Percentiles rank a stretch among this genome's conserved stretches.
These are phyloP conservation scores for Netelia inedita DNA, from an alignment of 2,888 invertebrate genomes.

Conservation along the genomic window DNA sequence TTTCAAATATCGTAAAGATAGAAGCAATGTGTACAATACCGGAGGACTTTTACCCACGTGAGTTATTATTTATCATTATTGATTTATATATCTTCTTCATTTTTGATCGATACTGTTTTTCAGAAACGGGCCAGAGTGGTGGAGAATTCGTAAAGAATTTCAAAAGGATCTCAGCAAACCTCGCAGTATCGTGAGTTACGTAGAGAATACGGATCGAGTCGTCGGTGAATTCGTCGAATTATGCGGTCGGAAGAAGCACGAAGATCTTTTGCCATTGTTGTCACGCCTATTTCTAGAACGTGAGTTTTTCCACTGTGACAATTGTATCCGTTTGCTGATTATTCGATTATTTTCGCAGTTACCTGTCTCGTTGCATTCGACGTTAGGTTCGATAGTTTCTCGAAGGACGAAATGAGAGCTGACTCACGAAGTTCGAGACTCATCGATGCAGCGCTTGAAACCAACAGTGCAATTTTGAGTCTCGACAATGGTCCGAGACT, in stretches of 20 bases:
- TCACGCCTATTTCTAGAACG: conserved; percentile 92
- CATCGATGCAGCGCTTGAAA: conserved; percentile 90
- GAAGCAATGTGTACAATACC: conserved; percentile 91
- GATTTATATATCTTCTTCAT: neutral
- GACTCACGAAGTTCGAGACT: conserved; percentile 89
- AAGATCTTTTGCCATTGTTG: conserved; percentile 90
- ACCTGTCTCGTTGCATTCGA: conserved; percentile 91
- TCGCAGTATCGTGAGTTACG: conserved; percentile 89
- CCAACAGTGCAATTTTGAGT: conserved; percentile 90
- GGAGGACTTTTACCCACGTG: conserved; percentile 95
- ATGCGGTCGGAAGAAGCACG: conserved; percentile 81
- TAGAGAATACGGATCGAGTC: conserved; percentile 88
- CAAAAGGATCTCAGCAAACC: conserved; percentile 93
- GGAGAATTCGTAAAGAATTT: conserved; percentile 91
- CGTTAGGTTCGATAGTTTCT: conserved; percentile 89
- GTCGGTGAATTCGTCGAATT: conserved; percentile 89
- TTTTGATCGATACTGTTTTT: conserved; percentile 72
- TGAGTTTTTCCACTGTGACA: conserved; percentile 83
- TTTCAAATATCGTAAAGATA: conserved; percentile 90
- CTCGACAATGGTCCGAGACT: conserved; percentile 90
- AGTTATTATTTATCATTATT: conserved; percentile 70
- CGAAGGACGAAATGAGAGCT: conserved; percentile 86
- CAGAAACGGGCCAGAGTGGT: conserved; percentile 95
- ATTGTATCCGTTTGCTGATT: neutral
- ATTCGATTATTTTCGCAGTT: conserved; percentile 86